Base-by-base conservation (phyloP, 1,140 invertebrate species). In the Euborellia annulipes region DNA sequence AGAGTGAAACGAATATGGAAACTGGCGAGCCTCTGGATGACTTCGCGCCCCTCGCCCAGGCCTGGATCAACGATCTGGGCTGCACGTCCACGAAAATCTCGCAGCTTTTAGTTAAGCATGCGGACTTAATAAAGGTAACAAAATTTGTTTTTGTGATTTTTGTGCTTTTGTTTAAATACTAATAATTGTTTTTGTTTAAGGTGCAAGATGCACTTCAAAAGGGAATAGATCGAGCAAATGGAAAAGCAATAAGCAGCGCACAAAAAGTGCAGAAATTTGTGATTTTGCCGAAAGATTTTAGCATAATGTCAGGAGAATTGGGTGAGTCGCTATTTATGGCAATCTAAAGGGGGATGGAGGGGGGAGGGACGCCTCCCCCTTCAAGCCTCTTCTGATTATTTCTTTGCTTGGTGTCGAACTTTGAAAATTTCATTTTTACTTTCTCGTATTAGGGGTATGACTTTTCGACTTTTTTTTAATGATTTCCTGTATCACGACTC, bases 231-330 rank as follows among this genome's bases (percentile, higher is more conserved):
- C 67, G 72, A 52, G 82, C 79, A 18, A 95, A 94, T 63, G 66
- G 69, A 46, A 68, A 78, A 49, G 78, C 86, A 27, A 78, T 82
- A 46, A 92, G 87, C 4, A 85, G 87, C 63, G 89, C 91, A 43
- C 84, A 91, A 56, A 82, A 76, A 59, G 72, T 95, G 43, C 87
- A 92, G 61, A 95, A 95, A 60, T 92, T 90, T 66, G 66, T 72
- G n/a, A 75, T 95, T 48, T 65, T 95, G 47, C 84, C 86, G 0
- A 70, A 69, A 36, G 90, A 94, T 59, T 93, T 94, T 65, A 88
- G 85, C 13, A 67, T 90, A 49, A 66, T 75, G 45, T 85, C 82
- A 18, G 90, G 88, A 51, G 90, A 94, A 72, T 68, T 95, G 55
- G 85, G 83, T 83, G 68, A 59, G 56, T 51, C n/a, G n/a, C n/a